Evolutionary conservation across 2,797 vertebrate genomes (phyloP).

Genomic region (Crenichthys baileyi): DNA sequence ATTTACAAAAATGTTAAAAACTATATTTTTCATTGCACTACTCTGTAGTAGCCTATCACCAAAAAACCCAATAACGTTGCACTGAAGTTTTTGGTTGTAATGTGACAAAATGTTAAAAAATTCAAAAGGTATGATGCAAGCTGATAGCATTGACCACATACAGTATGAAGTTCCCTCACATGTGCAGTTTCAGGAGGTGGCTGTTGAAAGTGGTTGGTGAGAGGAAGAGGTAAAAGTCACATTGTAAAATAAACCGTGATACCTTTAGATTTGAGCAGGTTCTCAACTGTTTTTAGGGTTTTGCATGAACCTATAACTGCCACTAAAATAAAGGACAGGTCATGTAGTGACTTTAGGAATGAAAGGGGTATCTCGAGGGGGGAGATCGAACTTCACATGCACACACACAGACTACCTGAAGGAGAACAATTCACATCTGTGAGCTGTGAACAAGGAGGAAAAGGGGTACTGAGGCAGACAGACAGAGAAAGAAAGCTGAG

Average conservation of each 20-base stretch:
- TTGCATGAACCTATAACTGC: conserved; percentile 12
- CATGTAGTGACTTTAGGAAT: conserved; percentile 50
- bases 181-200: conserved; percentile 35
- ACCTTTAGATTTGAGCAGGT: background rate
- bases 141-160: conserved; percentile 57
- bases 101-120: background rate
- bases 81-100: background rate
- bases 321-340: conserved; percentile 38
- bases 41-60: background rate
- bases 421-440: conserved; percentile 75
- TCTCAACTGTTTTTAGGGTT: conserved; percentile 19
- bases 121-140: conserved; percentile 46
- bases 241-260: conserved; percentile 14
- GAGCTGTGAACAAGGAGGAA: conserved; percentile 65
- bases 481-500: conserved; percentile 83
- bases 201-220: conserved; percentile 31
- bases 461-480: conserved; percentile 56
- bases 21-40: background rate
- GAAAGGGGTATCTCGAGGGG: conserved; percentile 85
- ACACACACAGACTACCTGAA: conserved; percentile 61
- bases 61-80: background rate
- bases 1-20: background rate
- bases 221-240: conserved; percentile 52
- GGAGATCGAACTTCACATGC: conserved; percentile 86
- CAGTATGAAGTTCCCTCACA: conserved; percentile 64